Percentiles rank a stretch among this genome's conserved stretches.
phyloP scores from a whole-genome alignment of 2,113 vertebrate genomes.

The Semnornis frantzii region DNA sequence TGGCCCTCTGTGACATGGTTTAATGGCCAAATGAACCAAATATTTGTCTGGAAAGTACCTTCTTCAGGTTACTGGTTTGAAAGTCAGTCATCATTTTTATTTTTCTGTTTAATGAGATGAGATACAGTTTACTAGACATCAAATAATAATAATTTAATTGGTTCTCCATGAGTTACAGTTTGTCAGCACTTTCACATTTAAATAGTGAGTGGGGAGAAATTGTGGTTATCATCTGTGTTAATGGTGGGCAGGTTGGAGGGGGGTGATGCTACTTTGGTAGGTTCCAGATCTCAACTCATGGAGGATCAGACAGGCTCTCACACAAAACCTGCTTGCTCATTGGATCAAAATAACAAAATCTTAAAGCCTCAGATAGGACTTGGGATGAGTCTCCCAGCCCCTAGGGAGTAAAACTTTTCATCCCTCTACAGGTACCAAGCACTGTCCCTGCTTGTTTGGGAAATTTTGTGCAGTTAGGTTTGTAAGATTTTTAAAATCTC shows the following conservation, averaged over 20 bases:
- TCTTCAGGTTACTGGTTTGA: conserved; percentile 2
- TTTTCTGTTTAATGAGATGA: conserved; percentile 64
- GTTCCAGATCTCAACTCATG: background rate
- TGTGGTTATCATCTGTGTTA: background rate
- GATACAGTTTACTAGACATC: conserved; percentile 66
- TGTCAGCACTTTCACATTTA: conserved; percentile 42
- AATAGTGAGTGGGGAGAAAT: conserved; percentile 9
- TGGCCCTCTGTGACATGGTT: background rate
- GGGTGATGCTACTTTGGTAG: fast-evolving
- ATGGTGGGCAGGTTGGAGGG: background rate
- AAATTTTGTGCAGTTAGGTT: background rate
- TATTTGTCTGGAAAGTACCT: background rate
- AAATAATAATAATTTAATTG: conserved; percentile 60
- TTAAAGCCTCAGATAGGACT: background rate
- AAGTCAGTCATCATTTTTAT: conserved; percentile 59
- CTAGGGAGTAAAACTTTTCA: background rate
- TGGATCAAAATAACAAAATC: background rate
- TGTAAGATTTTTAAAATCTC: background rate
- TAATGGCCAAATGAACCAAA: background rate
- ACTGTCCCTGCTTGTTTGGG: background rate
- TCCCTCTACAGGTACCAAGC: background rate
- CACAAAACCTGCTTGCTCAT: background rate
- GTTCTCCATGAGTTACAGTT: conserved; percentile 43
- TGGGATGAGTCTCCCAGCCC: background rate
- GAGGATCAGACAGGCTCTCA: background rate